A percentile compares a stretch with the other conserved stretches of the same genome.
Conservation (phyloP, 1,140 invertebrate genomes). For the Nephotettix cincticeps region DNA sequence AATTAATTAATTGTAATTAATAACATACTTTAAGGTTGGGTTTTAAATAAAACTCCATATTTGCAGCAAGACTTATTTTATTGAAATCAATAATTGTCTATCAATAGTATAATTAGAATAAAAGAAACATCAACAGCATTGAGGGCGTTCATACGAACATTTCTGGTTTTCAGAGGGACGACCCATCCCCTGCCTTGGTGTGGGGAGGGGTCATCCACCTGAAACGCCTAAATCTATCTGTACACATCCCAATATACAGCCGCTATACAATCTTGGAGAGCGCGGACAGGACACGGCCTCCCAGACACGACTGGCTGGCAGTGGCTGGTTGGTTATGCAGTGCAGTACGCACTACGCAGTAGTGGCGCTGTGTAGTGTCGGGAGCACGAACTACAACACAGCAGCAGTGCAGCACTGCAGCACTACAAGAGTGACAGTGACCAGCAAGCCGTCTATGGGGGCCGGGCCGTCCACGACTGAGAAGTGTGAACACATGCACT, state of each 20-base stretch:
- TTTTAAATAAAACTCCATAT: background rate
- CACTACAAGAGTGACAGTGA: too few relatives aligned
- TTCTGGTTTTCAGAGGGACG: background rate
- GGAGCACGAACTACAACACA: too few relatives aligned
- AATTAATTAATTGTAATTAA: too few relatives aligned
- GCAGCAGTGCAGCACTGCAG: too few relatives aligned
- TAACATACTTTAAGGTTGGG: too few relatives aligned
- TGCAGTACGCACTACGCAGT: too few relatives aligned
- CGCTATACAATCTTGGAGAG: slow-evolving; percentile 1
- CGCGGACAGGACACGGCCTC: too few relatives aligned
- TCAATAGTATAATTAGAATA: slow-evolving; percentile 41
- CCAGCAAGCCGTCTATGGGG: too few relatives aligned
- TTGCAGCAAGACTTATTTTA: slow-evolving; percentile 40
- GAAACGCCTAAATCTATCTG: background rate
- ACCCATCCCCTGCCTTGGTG: background rate
- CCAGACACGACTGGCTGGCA: too few relatives aligned
- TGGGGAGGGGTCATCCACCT: background rate
- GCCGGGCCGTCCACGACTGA: too few relatives aligned
- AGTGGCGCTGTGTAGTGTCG: too few relatives aligned
- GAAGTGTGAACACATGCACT: slow-evolving; percentile 29
- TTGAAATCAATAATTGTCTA: slow-evolving; percentile 41
- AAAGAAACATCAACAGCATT: slow-evolving; percentile 41
- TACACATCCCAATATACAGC: slow-evolving; percentile 13
- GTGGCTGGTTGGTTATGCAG: too few relatives aligned
- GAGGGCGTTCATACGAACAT: slow-evolving; percentile 11